phyloP scores from a whole-genome alignment of 2,797 vertebrate genomes.

The Nothura maculosa region DNA sequence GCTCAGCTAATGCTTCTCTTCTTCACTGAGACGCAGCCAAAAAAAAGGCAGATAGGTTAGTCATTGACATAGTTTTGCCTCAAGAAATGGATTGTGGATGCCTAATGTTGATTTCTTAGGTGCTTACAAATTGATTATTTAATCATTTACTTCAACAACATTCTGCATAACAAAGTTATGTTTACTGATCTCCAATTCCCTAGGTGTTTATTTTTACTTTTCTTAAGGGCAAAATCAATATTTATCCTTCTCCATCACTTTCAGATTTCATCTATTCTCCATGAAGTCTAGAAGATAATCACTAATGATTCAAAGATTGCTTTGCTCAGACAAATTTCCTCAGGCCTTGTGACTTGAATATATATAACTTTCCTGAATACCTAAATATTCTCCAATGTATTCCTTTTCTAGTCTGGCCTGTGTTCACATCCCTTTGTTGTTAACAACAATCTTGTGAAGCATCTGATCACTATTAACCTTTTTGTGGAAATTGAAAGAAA shows the following conservation, averaged over 20 bases:
- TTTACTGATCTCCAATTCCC: background rate
- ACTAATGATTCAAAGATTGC: background rate
- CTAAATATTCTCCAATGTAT: background rate
- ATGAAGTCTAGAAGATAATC: conserved; percentile 20
- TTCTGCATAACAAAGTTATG: conserved; percentile 10
- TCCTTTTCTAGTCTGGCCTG: background rate
- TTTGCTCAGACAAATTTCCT: background rate
- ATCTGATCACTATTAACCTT: background rate
- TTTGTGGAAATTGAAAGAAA: background rate
- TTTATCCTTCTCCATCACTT: conserved; percentile 10
- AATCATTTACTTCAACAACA: background rate
- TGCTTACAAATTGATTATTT: conserved; percentile 26
- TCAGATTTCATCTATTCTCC: conserved; percentile 31
- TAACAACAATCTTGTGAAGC: background rate
- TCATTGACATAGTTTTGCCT: background rate
- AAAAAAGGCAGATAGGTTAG: background rate
- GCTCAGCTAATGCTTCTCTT: fast-evolving
- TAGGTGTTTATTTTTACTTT: conserved; percentile 39
- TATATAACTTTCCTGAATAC: background rate
- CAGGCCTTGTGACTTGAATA: conserved; percentile 32
- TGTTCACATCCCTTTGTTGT: background rate
- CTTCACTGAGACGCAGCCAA: background rate
- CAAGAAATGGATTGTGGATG: background rate
- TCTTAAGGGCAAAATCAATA: conserved; percentile 28
- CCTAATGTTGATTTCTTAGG: conserved; percentile 8